Evolutionary conservation across 2,797 vertebrate species (phyloP), one percentile per base, ranked within the genome.

Genomic region (Astyanax mexicanus): DNA sequence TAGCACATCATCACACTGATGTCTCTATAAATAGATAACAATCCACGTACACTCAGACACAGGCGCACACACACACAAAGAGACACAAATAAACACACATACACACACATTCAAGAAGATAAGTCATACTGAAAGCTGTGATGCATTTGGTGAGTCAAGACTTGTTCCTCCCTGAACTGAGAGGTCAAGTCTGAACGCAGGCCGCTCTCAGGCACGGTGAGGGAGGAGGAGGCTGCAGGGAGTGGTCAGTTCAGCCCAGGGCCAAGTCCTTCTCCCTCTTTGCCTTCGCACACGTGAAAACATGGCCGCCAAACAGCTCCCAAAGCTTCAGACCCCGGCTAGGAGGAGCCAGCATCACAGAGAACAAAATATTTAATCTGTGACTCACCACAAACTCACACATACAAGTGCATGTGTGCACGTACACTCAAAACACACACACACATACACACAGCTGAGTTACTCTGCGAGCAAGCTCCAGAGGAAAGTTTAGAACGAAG

Each of bases 351-450:
- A n/a, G 80, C 86, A 87, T 89, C 86, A 87, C 84, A 80, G 88
- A 84, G 84, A 90, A 90, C 82, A 85, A 93, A 92, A 94, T 93
- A 90, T 90, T 92, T 93, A 83, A 93, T 93, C 88, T 90, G 87
- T 93, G 93, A 94, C 85, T 94, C 93, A 93, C 86, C 83, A 77
- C 78, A 81, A 69, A 82, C 87, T 75, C 84, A 80, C 84, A 82
- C 65, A 61, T 15, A 21, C 23, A 54, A 27, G 11, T 15, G 21
- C 38, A 55, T 42, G 15, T 44, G 23, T 54, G 60, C 38, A 69
- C 8, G 35, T 75, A 80, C 74, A 69, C 62, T 62, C 38, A 65
- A 7, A 19, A 75, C 83, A 80, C 83, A 82, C 65, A 60, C 40
- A 70, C 7, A n/a, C 27, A 55, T 69, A 42, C 80, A 80, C 40